phyloP scores from a whole-genome alignment of 2,888 invertebrate species.

The Nemotelus pantherinus region DNA sequence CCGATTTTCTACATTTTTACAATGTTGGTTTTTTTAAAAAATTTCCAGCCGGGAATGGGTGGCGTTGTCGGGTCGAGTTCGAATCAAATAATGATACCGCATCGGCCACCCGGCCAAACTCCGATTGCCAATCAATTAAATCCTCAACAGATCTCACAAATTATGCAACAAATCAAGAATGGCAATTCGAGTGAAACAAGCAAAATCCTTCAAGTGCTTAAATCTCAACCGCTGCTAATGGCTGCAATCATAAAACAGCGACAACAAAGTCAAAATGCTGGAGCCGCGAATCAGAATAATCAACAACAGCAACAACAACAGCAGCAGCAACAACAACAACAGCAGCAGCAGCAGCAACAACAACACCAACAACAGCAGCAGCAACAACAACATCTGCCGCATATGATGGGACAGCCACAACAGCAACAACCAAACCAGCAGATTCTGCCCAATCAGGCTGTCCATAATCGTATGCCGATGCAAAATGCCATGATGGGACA shows the following conservation, averaged over 20 bases:
- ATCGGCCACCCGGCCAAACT: constrained; percentile 60
- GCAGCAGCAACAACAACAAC: constrained; percentile 64
- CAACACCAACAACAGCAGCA: constrained; percentile 68
- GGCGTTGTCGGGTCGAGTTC: constrained; percentile 59
- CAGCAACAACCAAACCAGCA: constrained; percentile 70
- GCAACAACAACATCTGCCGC: constrained; percentile 65
- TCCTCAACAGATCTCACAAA: constrained; percentile 79
- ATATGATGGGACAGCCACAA: constrained; percentile 68
- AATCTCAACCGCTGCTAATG: constrained; percentile 94
- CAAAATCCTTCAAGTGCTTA: constrained; percentile 87
- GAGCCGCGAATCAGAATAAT: constrained; percentile 50
- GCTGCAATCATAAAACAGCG: constrained; percentile 93
- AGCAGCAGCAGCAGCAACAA: constrained; percentile 63
- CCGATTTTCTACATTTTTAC: too few species aligned
- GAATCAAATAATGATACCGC: constrained; percentile 56
- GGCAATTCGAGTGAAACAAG: constrained; percentile 93
- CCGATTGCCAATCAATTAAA: constrained; percentile 62
- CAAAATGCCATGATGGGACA: constrained; percentile 55
- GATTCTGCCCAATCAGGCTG: constrained; percentile 65
- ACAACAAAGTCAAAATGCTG: constrained; percentile 67
- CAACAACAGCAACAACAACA: constrained; percentile 58
- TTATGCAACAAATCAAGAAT: constrained; percentile 89
- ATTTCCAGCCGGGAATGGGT: constrained; percentile 60
- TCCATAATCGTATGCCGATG: constrained; percentile 62
- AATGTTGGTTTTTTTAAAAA: not conserved